Conservation (phyloP, 2,797 vertebrate species). For the Leptatherina wallacei region DNA sequence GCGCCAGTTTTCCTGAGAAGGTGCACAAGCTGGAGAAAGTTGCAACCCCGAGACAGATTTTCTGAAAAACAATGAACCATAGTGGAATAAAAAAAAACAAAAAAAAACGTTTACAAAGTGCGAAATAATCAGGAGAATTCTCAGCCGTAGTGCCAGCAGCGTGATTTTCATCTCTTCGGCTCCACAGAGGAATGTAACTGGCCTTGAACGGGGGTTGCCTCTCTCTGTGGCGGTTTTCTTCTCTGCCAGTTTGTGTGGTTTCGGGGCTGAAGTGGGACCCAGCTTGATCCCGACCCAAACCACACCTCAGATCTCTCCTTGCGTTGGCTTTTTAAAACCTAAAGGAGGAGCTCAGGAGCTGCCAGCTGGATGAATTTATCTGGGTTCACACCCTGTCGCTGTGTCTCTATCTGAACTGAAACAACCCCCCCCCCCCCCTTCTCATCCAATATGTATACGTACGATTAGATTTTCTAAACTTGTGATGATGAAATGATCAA, state of each 20-base stretch:
- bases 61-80: background rate
- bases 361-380: constrained; percentile 63
- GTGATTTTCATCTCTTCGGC: constrained; percentile 55
- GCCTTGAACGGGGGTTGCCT: constrained; percentile 18
- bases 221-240: constrained; percentile 58
- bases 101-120: constrained; percentile 41
- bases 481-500: no score
- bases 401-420: constrained; percentile 70
- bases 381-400: constrained; percentile 69
- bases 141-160: constrained; percentile 33
- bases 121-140: constrained; percentile 38
- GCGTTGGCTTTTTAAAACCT: constrained; percentile 16
- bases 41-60: background rate
- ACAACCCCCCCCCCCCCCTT: background rate
- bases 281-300: constrained; percentile 40
- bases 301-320: constrained; percentile 24
- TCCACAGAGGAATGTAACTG: constrained; percentile 51
- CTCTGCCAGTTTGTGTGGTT: constrained; percentile 59
- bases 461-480: no score
- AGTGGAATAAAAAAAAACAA: background rate
- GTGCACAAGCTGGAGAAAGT: constrained; percentile 6
- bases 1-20: constrained; percentile 9
- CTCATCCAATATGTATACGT: background rate
- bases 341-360: constrained; percentile 46
- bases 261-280: constrained; percentile 31